A percentile compares a stretch with the other conserved stretches of the same genome.
Evolutionary conservation across 2,888 invertebrate genomes (phyloP).

Genomic region (Saturnia japonica): DNA sequence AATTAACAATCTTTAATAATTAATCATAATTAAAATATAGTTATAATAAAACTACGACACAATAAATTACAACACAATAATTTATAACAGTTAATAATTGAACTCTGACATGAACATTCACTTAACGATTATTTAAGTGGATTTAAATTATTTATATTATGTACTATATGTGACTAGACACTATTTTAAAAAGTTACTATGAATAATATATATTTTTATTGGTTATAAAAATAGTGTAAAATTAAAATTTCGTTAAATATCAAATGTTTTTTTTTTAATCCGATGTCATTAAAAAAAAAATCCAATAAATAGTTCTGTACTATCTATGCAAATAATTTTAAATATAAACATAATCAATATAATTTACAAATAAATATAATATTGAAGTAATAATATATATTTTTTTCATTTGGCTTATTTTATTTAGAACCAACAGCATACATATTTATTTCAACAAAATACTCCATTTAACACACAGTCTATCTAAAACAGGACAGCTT

Average conservation of each 20-base stretch:
- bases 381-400: too few species aligned
- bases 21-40: not conserved
- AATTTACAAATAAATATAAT: too few species aligned
- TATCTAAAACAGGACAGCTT: too few species aligned
- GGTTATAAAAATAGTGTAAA: not conserved
- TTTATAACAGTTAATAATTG: slow-evolving; percentile 15
- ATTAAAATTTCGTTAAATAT: not conserved
- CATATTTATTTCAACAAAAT: too few species aligned
- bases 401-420: too few species aligned
- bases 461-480: not conserved
- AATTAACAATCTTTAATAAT: not conserved
- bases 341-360: too few species aligned
- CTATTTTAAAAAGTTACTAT: not conserved
- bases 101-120: slow-evolving; percentile 10
- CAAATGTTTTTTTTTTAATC: not conserved
- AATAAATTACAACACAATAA: slow-evolving; percentile 7
- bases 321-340: too few species aligned
- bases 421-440: too few species aligned
- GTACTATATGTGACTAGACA: not conserved
- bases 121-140: not conserved
- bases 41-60: slow-evolving; percentile 1
- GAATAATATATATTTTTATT: not conserved
- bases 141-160: not conserved
- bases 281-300: not conserved
- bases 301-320: not conserved